Conservation (phyloP, 2,797 vertebrate genomes). For the Phataginus tricuspis region DNA sequence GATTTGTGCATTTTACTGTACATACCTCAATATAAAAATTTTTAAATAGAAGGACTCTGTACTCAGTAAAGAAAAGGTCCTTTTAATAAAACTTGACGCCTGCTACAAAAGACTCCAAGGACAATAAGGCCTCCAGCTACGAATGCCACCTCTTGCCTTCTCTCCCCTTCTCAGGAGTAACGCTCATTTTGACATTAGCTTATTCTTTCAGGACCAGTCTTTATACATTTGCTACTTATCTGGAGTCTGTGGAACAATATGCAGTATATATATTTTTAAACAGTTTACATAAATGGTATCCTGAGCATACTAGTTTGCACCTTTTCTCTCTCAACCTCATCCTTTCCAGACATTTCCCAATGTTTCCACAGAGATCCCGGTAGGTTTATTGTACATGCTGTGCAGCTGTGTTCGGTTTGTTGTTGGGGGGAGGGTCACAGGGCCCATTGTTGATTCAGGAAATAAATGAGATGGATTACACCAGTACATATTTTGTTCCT, state of each 20-base stretch:
- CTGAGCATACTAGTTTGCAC: background rate
- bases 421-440: background rate
- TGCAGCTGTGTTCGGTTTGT: background rate
- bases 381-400: background rate
- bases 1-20: too few species aligned
- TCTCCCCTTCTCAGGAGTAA: background rate
- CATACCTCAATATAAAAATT: too few species aligned
- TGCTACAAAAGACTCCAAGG: background rate
- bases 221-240: background rate
- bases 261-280: background rate
- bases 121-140: background rate
- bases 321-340: background rate
- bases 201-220: background rate
- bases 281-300: background rate
- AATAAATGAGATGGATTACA: background rate
- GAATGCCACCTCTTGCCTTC: too few species aligned
- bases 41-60: too few species aligned
- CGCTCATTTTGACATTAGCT: slow-evolving; percentile 15
- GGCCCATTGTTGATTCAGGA: background rate
- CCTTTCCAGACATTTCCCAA: background rate
- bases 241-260: background rate
- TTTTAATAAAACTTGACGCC: background rate
- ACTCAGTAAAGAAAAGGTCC: too few species aligned
- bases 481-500: background rate
- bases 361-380: background rate